These are phyloP conservation scores for Sitta europaea DNA, from an alignment of 2,113 vertebrate species.

Conservation along the genomic window DNA sequence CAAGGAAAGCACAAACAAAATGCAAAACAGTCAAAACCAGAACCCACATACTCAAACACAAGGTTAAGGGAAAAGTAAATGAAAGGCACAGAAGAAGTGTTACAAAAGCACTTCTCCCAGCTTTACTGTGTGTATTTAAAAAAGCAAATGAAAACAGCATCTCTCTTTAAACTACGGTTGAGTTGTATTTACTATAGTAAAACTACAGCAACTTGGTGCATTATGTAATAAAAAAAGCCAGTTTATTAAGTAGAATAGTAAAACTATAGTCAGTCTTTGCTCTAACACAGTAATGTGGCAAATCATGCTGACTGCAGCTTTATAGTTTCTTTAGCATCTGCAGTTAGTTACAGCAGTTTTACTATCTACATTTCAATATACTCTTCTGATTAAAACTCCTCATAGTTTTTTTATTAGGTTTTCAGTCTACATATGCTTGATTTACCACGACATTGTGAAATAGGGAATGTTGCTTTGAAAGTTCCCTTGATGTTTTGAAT, in stretches of 20 bases:
- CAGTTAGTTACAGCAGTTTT: conserved; percentile 71
- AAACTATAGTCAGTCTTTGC: conserved; percentile 40
- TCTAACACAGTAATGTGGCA: conserved; percentile 5
- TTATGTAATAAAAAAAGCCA: conserved; percentile 61
- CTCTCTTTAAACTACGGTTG: conserved; percentile 19
- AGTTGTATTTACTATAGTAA: conserved; percentile 50
- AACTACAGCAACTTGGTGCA: conserved; percentile 57
- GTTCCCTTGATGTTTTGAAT: conserved; percentile 2
- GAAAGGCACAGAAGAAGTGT: neutral
- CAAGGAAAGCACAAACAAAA: neutral
- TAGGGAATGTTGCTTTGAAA: conserved; percentile 58
- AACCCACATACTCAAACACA: neutral
- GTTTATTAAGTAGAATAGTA: conserved; percentile 72
- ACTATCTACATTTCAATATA: conserved; percentile 75
- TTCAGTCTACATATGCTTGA: conserved; percentile 39
- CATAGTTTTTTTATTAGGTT: conserved; percentile 69
- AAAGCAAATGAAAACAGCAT: neutral
- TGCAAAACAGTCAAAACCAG: neutral
- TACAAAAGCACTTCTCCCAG: neutral
- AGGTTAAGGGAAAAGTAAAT: neutral
- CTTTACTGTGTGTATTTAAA: neutral
- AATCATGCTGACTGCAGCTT: conserved; percentile 20
- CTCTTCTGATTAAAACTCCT: conserved; percentile 72
- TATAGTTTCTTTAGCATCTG: conserved; percentile 72
- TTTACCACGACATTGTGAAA: conserved; percentile 59